A percentile compares a stretch with the other conserved stretches of the same genome.
These are phyloP conservation scores for Ectropis crepuscularia DNA, from an alignment of 2,888 invertebrate genomes.

Conservation along the genomic window DNA sequence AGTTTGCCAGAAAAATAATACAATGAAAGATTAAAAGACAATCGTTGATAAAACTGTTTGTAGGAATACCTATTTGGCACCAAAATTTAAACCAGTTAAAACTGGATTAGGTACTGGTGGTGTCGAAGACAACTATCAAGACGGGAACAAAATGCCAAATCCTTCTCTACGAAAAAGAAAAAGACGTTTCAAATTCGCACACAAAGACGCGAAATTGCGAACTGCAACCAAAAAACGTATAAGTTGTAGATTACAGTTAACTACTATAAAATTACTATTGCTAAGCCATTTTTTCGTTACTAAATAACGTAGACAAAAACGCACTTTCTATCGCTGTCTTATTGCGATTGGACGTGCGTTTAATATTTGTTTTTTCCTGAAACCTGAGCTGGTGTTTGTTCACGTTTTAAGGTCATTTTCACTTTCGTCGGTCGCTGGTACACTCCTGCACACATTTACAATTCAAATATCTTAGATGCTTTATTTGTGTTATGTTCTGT, in stretches of 20 bases:
- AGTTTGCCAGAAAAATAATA: too few species aligned
- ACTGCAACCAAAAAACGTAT: constrained; percentile 12
- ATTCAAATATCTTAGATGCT: constrained; percentile 49
- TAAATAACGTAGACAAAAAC: constrained; percentile 20
- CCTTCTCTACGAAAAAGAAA: too few species aligned
- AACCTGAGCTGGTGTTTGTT: constrained; percentile 62
- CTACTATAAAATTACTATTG: constrained; percentile 18
- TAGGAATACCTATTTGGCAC: too few species aligned
- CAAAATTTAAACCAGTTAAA: too few species aligned
- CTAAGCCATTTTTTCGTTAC: constrained; percentile 17
- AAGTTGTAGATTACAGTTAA: constrained; percentile 18
- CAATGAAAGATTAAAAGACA: too few species aligned
- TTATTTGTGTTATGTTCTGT: constrained; percentile 33
- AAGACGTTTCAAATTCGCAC: not conserved
- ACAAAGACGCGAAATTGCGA: constrained; percentile 7
- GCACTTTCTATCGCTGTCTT: constrained; percentile 49
- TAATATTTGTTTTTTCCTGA: constrained; percentile 75
- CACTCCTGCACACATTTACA: constrained; percentile 53
- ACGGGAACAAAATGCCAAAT: too few species aligned
- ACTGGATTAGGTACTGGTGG: too few species aligned
- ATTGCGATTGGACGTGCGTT: constrained; percentile 60
- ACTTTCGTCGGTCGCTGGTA: constrained; percentile 67
- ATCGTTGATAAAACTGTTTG: too few species aligned
- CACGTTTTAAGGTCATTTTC: constrained; percentile 80
- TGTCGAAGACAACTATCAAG: too few species aligned